phyloP scores from a whole-genome alignment of 2,888 invertebrate species.

The Dicycla oo region DNA sequence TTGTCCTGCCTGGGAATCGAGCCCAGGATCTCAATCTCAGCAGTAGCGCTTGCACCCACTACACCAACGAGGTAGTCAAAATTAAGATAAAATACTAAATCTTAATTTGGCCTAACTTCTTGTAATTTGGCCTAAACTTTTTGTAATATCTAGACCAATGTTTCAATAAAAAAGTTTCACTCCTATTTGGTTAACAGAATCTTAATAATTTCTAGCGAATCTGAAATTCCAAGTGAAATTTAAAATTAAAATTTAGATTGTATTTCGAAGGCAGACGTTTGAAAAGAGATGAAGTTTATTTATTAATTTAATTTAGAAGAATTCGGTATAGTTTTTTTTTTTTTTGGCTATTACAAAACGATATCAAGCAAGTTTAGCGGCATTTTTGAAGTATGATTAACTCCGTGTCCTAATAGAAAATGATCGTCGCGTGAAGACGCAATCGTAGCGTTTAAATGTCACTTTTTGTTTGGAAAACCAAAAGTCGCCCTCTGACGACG shows the following conservation, averaged over 20 bases:
- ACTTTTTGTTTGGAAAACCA: too few relatives aligned
- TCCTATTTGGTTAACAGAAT: slow-evolving; percentile 36
- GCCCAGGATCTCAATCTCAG: too few relatives aligned
- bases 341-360: not conserved
- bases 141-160: slow-evolving; percentile 10
- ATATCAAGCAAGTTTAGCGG: not conserved
- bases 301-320: not conserved
- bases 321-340: not conserved
- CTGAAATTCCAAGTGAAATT: slow-evolving; percentile 16
- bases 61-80: too few relatives aligned
- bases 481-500: too few relatives aligned
- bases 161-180: slow-evolving; percentile 20
- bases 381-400: not conserved
- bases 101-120: not conserved
- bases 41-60: too few relatives aligned
- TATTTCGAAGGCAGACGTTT: not conserved
- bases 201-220: slow-evolving; percentile 20
- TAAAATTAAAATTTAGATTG: slow-evolving; percentile 11
- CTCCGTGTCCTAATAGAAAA: too few relatives aligned
- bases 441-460: too few relatives aligned
- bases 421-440: too few relatives aligned
- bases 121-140: not conserved
- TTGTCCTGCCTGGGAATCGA: too few relatives aligned
- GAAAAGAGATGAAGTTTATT: not conserved
- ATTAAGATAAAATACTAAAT: not conserved